A percentile compares a stretch with the other conserved stretches of the same genome.
Conservation (phyloP, 2,797 vertebrate genomes). For the Sebastiscus tertius region DNA sequence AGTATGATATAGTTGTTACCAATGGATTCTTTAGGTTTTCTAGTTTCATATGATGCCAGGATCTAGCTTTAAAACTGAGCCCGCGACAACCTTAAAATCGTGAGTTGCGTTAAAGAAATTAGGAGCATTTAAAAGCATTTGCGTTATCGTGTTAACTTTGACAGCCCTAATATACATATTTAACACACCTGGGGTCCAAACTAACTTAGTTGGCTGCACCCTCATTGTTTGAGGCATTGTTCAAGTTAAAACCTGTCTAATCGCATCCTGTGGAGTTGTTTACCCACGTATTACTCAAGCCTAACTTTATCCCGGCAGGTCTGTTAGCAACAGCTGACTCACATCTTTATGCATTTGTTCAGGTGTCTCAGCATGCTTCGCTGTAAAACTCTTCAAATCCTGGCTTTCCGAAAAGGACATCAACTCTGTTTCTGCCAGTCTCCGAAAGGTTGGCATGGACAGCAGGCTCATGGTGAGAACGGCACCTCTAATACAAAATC, state of each 20-base stretch:
- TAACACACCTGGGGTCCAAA: background rate
- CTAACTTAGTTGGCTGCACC: background rate
- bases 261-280: slow-evolving; percentile 43
- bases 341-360: slow-evolving; percentile 60
- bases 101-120: rapidly evolving
- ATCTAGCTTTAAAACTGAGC: too few species aligned
- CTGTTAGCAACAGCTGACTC: slow-evolving; percentile 64
- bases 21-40: too few species aligned
- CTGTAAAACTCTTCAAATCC: slow-evolving; percentile 98
- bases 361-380: slow-evolving; percentile 96
- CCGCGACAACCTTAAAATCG: too few species aligned
- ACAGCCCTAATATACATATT: background rate
- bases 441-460: slow-evolving; percentile 97
- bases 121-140: too few species aligned
- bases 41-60: too few species aligned
- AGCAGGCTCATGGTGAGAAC: slow-evolving; percentile 92
- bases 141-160: too few species aligned
- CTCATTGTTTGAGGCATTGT: slow-evolving; percentile 1
- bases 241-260: slow-evolving; percentile 39
- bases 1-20: too few species aligned
- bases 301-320: slow-evolving; percentile 62
- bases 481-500: background rate
- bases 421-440: slow-evolving; percentile 91
- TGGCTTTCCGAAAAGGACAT: slow-evolving; percentile 98
- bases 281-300: slow-evolving; percentile 42